Evolutionary conservation across 2,797 vertebrate genomes (phyloP), one percentile per base, ranked within the genome.

Genomic region (Macropodus opercularis): DNA sequence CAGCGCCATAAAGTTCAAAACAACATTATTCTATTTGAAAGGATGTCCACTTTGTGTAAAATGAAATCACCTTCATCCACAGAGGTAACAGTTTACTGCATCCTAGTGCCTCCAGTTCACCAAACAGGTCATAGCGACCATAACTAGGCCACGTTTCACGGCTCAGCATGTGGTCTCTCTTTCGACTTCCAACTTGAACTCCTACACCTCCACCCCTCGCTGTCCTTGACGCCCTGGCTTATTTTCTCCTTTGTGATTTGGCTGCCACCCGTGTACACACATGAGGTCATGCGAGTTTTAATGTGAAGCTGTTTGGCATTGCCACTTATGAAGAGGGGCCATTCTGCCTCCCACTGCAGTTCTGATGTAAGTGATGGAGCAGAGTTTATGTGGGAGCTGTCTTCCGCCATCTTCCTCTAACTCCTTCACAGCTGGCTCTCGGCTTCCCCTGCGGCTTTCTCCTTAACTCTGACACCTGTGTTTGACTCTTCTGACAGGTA

Each of bases 231-330:
- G 52, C 34, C 39, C 56, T 24, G n/a, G 6, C 15, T 73, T 36
- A 55, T 66, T 31, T 58, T 62, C 13, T 35, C 51, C 74, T 79
- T 62, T 69, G 61, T 74, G 64, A 80, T 77, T 72, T 73, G 66
- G 56, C 69, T 61, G 52, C 60, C 63, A 60, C n/a, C 42, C 50
- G 2, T 35, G 58, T 42, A 17, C 72, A 63, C 63, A 68, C 58
- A 62, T 79, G 75, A 87, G 68, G 57, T 70, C 75, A 73, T 77
- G 64, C 40, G 1, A 41, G 43, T 70, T 86, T 85, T 82, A 65
- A 87, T 78, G 73, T 80, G 72, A 72, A 68, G 55, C 64, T 64
- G 60, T 71, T 75, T 81, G 74, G 75, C 56, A 50, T 47, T 26
- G 26, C 57, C 22, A 72, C 57, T 66, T 51, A 29, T 57, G 58